Conservation (phyloP, 2,113 vertebrate genomes). For the Raphicerus campestris region DNA sequence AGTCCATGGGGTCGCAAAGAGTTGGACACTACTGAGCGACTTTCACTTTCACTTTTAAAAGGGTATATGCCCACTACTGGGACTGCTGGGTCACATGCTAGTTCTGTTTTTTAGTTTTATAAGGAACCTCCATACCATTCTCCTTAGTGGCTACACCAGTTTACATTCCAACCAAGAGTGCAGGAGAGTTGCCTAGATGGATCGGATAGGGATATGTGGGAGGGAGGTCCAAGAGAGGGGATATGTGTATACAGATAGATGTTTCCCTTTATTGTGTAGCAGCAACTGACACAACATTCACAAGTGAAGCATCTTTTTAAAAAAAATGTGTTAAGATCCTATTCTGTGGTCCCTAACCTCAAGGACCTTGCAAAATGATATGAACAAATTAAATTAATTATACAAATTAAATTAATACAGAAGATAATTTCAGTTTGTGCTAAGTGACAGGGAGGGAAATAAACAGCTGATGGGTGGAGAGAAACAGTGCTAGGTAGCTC, state of each 20-base stretch:
- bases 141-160: neutral
- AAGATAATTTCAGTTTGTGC: neutral
- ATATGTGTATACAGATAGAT: neutral
- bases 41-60: neutral
- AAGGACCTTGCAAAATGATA: neutral
- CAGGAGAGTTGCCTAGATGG: neutral
- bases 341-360: neutral
- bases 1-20: neutral
- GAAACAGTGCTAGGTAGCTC: fast-evolving
- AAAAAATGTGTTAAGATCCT: neutral
- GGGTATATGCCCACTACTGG: neutral
- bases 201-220: neutral
- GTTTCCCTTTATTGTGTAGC: neutral
- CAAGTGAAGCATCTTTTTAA: neutral
- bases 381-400: neutral
- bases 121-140: neutral
- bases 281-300: neutral
- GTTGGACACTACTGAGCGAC: neutral
- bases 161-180: neutral
- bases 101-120: neutral
- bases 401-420: neutral
- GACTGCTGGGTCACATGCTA: neutral
- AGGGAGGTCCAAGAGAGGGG: neutral
- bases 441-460: neutral
- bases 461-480: neutral